A percentile compares a stretch with the other conserved stretches of the same genome.
Evolutionary conservation across 2,888 invertebrate species (phyloP).

Genomic region (Eilema sororculum): DNA sequence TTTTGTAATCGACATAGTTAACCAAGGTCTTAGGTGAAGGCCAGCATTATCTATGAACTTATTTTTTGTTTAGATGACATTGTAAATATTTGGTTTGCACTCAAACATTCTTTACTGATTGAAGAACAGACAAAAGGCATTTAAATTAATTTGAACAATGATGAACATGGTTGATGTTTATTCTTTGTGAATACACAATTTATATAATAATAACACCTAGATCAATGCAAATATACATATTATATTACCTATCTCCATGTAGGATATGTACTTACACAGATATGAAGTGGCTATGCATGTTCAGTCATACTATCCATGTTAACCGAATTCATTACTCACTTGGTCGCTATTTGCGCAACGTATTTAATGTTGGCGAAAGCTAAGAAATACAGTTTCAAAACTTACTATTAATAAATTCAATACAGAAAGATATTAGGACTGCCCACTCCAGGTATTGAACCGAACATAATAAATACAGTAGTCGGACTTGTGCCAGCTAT

Average conservation of each 20-base stretch:
- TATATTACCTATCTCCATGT: neutral
- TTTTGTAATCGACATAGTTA: constrained; percentile 4
- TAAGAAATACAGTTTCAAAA: neutral
- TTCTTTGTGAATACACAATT: neutral
- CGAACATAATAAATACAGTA: neutral
- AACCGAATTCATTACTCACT: neutral
- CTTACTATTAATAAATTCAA: neutral
- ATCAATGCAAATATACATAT: neutral
- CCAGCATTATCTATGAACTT: neutral
- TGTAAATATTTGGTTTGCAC: constrained; percentile 1
- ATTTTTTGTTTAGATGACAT: neutral
- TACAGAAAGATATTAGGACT: neutral
- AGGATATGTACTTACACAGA: neutral
- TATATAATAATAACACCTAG: neutral
- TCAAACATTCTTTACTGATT: neutral
- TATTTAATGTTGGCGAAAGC: neutral
- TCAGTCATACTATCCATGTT: neutral
- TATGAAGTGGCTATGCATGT: neutral
- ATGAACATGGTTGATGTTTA: no score
- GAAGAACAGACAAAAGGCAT: neutral
- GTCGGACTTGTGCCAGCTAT: neutral
- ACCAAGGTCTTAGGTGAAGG: constrained; percentile 5
- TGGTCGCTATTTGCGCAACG: neutral
- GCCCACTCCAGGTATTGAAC: no score
- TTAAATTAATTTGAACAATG: no score